Evolutionary conservation across 2,888 invertebrate species (phyloP), one percentile per base, ranked within the genome.

Genomic region (Lithophane semibrunnea): DNA sequence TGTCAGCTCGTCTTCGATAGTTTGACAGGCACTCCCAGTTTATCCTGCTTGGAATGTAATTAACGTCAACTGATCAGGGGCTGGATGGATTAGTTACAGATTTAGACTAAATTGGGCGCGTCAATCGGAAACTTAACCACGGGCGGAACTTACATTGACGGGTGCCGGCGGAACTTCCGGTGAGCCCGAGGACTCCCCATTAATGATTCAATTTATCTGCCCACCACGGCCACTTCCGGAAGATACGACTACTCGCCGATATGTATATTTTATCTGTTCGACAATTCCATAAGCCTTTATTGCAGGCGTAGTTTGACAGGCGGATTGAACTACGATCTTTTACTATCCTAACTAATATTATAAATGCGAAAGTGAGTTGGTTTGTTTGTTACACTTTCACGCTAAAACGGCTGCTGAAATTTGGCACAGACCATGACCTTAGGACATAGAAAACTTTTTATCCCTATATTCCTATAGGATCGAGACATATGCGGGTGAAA

Each of bases 121-220:
- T 90, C 90, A 89, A 87, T 87, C 89, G 85, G 87, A 85, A 87
- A 86, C 86, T 89, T 88, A 88, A 89, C 87, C 84, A 84, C 71
- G 79, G 71, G 66, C 87, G 86, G 88, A 88, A 87, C 88, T 87
- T 84, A 74, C 67, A 84, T 84, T 84, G 88, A 86, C 82, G 86
- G 84, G 69, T 78, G 79, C 82, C 79, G 77, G 75, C 80, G 75
- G 84, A 88, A 88, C 74, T 86, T 87, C 80, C 85, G 83, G 73
- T 72, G 70, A 78, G 73, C 82, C 86, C 87, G 83, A 86, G 88
- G 87, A 89, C 88, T 87, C 87, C 84, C 77, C 87, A 92, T 92
- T 90, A 91, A 92, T 93, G 91, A 93, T 93, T 93, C 90, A 91
- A 91, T 93, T 91, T 90, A 90, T 91, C 89, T 86, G 84, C 80